These are phyloP conservation scores for Geophilus truncorum DNA, from an alignment of 2,888 invertebrate species.

Conservation along the genomic window DNA sequence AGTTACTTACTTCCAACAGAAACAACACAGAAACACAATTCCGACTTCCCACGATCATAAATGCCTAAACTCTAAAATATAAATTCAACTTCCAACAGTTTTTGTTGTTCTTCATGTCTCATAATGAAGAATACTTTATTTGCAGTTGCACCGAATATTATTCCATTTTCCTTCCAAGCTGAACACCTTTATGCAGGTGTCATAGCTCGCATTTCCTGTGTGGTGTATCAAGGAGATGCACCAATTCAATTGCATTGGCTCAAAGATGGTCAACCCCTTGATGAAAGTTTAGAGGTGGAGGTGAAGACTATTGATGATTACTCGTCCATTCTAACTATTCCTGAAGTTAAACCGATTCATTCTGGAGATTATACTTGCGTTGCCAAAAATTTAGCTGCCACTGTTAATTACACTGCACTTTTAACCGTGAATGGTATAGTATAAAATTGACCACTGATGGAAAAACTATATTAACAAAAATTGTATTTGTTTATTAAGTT, in stretches of 20 bases:
- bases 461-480: too few relatives aligned
- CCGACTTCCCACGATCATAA: too few relatives aligned
- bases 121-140: too few relatives aligned
- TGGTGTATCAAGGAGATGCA: slow-evolving; percentile 2
- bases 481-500: too few relatives aligned
- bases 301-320: background rate
- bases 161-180: slow-evolving; percentile 27
- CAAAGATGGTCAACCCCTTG: slow-evolving; percentile 1
- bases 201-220: background rate
- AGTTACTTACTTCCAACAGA: too few relatives aligned
- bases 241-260: slow-evolving; percentile 19
- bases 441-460: background rate
- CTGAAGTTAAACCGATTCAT: background rate
- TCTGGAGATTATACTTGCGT: slow-evolving; percentile 14
- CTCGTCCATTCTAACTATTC: background rate
- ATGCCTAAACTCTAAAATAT: too few relatives aligned
- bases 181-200: background rate
- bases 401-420: background rate
- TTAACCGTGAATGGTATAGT: background rate
- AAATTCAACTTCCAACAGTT: too few relatives aligned
- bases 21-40: too few relatives aligned
- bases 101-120: too few relatives aligned
- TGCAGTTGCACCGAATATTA: slow-evolving; percentile 14
- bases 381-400: slow-evolving; percentile 7
- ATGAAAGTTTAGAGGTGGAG: background rate